Percentiles rank a stretch among this genome's conserved stretches.
These are phyloP conservation scores for Sorex fumeus DNA, from an alignment of 2,113 vertebrate genomes.

Conservation along the genomic window DNA sequence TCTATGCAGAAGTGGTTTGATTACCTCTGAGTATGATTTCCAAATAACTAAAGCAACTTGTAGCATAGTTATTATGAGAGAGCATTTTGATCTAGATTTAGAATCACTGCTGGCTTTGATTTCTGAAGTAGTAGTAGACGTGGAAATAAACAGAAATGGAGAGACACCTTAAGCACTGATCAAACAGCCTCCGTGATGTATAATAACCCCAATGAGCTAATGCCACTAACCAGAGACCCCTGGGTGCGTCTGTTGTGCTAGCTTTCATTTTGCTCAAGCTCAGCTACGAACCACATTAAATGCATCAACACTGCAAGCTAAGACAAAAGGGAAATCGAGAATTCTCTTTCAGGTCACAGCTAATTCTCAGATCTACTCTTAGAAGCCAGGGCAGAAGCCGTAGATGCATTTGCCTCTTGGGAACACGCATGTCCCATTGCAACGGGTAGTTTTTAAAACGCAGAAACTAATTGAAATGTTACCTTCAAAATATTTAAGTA, in stretches of 20 bases:
- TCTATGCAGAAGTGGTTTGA: neutral
- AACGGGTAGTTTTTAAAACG: neutral
- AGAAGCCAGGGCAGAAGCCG: neutral
- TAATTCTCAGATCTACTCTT: neutral
- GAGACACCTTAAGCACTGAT: neutral
- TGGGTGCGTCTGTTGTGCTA: neutral
- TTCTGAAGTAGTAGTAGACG: neutral
- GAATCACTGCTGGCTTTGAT: neutral
- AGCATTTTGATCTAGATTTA: neutral
- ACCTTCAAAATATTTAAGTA: conserved; percentile 59
- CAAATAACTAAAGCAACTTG: neutral
- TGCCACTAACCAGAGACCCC: neutral
- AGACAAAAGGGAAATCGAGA: conserved; percentile 22
- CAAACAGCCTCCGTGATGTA: neutral
- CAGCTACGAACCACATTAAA: neutral
- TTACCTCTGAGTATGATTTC: neutral
- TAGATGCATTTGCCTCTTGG: neutral
- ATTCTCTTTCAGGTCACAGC: conserved; percentile 30
- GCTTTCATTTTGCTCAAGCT: neutral
- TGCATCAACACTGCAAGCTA: conserved; percentile 14
- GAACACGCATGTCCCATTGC: neutral
- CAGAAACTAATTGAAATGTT: conserved; percentile 57
- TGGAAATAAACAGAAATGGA: neutral
- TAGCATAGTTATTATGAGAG: neutral
- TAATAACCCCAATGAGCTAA: neutral